Percentiles rank a stretch among this genome's conserved stretches.
Conservation (phyloP, 2,113 vertebrate species). For the Tyto alba region DNA sequence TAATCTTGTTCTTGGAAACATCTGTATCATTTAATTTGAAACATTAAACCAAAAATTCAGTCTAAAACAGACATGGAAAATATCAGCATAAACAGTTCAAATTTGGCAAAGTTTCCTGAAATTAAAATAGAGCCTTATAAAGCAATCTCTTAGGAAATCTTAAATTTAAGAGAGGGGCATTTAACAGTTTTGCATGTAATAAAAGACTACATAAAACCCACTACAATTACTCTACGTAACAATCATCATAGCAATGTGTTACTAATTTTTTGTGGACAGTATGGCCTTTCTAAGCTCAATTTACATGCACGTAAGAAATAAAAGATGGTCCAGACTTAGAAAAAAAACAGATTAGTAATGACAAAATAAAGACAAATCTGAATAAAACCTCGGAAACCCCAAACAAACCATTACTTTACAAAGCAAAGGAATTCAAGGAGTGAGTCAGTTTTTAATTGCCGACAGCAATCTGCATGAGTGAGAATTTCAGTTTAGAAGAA, state of each 20-base stretch:
- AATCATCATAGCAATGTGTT: neutral
- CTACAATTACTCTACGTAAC: neutral
- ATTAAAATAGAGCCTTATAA: neutral
- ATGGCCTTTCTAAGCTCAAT: neutral
- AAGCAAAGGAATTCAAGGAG: neutral
- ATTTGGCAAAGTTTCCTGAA: conserved; percentile 30
- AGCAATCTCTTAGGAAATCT: neutral
- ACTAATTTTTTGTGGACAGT: neutral
- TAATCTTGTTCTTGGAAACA: conserved; percentile 53
- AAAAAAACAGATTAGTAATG: neutral
- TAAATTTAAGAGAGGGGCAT: neutral
- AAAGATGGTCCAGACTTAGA: neutral
- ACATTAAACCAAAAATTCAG: conserved; percentile 48
- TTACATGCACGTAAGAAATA: neutral
- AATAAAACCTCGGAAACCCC: neutral
- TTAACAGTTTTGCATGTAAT: neutral
- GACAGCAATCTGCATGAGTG: neutral
- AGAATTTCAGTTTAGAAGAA: neutral
- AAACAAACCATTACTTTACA: neutral
- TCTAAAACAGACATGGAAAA: conserved; percentile 31
- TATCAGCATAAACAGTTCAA: neutral
- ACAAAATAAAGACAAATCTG: neutral
- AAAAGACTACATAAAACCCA: neutral
- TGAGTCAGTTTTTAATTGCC: neutral
- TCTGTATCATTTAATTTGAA: conserved; percentile 43